phyloP scores from a whole-genome alignment of 2,797 vertebrate species.

The Nannoperca obscura region DNA sequence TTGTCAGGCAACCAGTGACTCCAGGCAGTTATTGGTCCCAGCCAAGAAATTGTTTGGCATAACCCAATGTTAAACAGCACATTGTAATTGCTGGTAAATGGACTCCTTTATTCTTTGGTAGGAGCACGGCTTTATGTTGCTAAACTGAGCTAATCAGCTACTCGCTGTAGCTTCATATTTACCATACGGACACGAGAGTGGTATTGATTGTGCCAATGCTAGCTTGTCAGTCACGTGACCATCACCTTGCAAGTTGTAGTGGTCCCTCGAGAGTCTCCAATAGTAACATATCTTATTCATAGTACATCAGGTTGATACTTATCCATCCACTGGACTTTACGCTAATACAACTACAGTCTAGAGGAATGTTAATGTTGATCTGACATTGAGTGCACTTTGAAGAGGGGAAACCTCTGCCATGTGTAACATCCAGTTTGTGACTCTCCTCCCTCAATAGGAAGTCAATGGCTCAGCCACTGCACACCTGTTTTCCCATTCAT shows the following conservation, averaged over 20 bases:
- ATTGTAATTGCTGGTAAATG: background rate
- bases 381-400: too few species aligned
- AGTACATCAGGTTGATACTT: background rate
- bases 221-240: background rate
- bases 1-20: background rate
- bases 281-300: background rate
- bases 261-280: too few species aligned
- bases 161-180: too few species aligned
- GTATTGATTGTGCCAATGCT: background rate
- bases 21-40: background rate
- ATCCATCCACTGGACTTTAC: too few species aligned
- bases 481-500: background rate
- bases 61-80: background rate
- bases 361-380: too few species aligned
- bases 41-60: background rate
- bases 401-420: background rate
- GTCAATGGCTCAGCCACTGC: background rate
- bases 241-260: too few species aligned
- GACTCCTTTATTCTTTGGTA: background rate
- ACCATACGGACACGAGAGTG: background rate
- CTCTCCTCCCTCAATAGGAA: background rate
- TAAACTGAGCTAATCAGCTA: background rate
- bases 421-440: background rate
- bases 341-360: too few species aligned
- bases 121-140: background rate